These are phyloP conservation scores for Caloenas nicobarica DNA, from an alignment of 2,113 vertebrate species.

Conservation along the genomic window DNA sequence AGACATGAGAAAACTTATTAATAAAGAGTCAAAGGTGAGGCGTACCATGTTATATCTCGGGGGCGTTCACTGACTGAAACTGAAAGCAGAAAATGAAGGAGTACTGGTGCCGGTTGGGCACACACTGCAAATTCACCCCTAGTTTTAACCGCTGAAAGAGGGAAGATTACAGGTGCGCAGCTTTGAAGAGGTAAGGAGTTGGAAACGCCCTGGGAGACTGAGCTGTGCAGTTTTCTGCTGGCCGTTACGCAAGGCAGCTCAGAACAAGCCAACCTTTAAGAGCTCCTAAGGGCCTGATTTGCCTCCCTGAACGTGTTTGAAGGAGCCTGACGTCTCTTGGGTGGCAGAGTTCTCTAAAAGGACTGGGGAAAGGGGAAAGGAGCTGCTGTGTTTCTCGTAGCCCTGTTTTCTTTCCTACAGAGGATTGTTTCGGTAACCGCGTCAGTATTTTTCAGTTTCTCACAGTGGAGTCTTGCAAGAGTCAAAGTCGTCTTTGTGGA, in stretches of 20 bases:
- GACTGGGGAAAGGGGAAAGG: background rate
- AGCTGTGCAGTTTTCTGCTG: background rate
- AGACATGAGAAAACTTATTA: background rate
- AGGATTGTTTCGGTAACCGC: background rate
- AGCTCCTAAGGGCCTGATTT: background rate
- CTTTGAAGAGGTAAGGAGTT: background rate
- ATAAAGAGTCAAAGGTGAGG: background rate
- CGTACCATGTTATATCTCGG: background rate
- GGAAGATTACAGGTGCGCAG: background rate
- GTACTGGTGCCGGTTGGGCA: background rate
- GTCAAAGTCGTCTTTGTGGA: background rate
- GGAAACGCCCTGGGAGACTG: background rate
- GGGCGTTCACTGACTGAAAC: background rate
- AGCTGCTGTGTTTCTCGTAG: background rate
- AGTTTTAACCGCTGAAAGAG: background rate
- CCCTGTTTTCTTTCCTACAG: background rate
- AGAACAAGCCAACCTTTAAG: background rate
- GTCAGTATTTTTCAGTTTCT: constrained; percentile 12
- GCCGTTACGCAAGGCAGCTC: background rate
- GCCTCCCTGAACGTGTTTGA: background rate
- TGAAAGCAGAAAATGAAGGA: constrained; percentile 26
- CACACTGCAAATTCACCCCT: rapidly evolving
- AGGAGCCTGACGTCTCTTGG: background rate
- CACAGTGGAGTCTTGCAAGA: background rate
- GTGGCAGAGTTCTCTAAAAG: background rate